Base-by-base conservation (phyloP, 2,888 invertebrate genomes). In the Drosophila neonasuta region DNA sequence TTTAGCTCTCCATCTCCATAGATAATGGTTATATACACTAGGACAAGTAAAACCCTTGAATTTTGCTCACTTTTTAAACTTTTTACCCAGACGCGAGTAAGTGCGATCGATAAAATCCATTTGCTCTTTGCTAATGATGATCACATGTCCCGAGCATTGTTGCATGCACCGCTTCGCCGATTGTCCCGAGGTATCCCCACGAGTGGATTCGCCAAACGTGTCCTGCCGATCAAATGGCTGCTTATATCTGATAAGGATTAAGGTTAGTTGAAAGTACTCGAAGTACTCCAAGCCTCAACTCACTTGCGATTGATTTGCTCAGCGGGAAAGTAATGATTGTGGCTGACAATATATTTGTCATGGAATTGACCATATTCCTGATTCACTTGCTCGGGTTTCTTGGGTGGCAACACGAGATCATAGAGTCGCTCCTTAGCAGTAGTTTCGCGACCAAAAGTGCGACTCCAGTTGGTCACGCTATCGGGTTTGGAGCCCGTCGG, bases 311-410 rank as follows among this genome's bases (percentile, higher is more conserved):
- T 76, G 5, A 88, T 61, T 51, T 78, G 80, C 58, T 90, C 90
- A 0, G 82, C 45, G 1, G 90, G 90, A 24, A 86, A 88, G 55
- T 89, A 90, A 32, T 88, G 80, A 5, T 80, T 85, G 67, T 90
- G 90, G 34, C 90, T 90, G 4, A 89, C 30, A 9, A 88, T 56
- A 41, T 86, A 84, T 61, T 89, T 88, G 2, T 89, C 82, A 59
- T 90, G 90, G 65, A 84, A 87, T 4, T 72, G 48, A 1, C 50
- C 55, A 50, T 64, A 84, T 34, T 88, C 89, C 9, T 65, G 63
- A 34, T 88, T 77, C 0, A 90, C 86, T 41, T 89, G 73, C 2
- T 79, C 74, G 0, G 65, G 58, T 0, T 80, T 50, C 46, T 83
- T 89, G 0, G 68, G 68, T 0, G 90, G 90, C 52, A 88, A 45